Evolutionary conservation across 2,888 invertebrate genomes (phyloP), one percentile per base, ranked within the genome.

Genomic region (Folsomia manolachei): DNA sequence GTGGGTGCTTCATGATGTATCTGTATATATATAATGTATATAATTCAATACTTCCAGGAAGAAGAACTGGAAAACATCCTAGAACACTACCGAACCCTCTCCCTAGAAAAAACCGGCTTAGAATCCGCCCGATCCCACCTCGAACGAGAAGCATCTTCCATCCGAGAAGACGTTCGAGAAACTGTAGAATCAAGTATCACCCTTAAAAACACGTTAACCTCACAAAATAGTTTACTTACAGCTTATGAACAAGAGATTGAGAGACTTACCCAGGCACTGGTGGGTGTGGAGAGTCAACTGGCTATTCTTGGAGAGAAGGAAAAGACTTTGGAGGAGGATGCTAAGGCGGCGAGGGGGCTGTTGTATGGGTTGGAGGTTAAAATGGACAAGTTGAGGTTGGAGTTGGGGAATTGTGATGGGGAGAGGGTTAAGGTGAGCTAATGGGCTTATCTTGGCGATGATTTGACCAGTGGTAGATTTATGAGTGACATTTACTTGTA

Each of bases 161-260:
- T 73, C 21, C 27, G 75, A 27, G 76, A 72, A 18, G 75, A 72
- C 52, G 77, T 71, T 1, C 39, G 76, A n/a, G 77, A 78, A n/a
- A 71, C 78, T 23, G 69, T 78, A 23, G 78, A 76, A 60, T 71
- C 71, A 27, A 78, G 72, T 63, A 68, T 72, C 2, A 65, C 71
- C 14, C 67, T 78, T 11, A 74, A 74, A 61, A 74, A 67, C 65
- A 76, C 78, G 68, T 24, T 80, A 27, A 51, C 71, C n/a, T 71
- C 72, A 4, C 79, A 79, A 69, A 71, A 71, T 52, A 52, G 70
- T 25, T 23, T 79, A 2, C 69, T 78, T 14, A 69, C 71, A 27
- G 63, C 75, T 14, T 79, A 79, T 26, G 80, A 80, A 76, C 74
- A 79, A 69, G 79, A 80, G 72, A 78, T 80, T 27, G 71, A 75